Base-by-base conservation (phyloP, 1,140 invertebrate genomes). In the Cydia amplana region DNA sequence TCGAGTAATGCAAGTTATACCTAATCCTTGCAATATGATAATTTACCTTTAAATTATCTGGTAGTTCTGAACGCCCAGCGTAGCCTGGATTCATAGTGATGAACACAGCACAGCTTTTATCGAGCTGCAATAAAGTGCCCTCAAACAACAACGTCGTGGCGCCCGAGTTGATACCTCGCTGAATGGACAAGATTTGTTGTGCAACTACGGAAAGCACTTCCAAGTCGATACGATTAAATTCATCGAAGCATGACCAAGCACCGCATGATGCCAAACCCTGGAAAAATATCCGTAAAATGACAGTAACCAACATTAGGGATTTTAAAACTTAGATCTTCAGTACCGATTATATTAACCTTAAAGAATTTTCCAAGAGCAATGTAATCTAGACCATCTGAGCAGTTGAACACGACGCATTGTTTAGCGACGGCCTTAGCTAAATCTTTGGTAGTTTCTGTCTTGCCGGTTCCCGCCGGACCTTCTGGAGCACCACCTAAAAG, bases 1-100 rank as follows among this genome's bases (percentile, higher is more conserved):
- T 14, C 10, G 12, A 43, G 43, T 43, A 43, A 14, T 36, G 32
- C 28, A 36, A 36, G 32, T 36, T 9, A 46, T 28, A 28, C 28
- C 28, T 28, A 46, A 46, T 9, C 23, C 4, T 72, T 46, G 12
- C 46, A 72, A 46, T 14, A 32, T 40, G 28, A 75, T 25, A 25
- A 25, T 18, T 51, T 84, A 96, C 96, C 93, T 98, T 99, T n/a
- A 99, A 93, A 94, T 99, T 99, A 90, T 99, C 98, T 0, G 98
- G 98, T 28, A 99, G 92, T 87, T 99, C 97, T 0, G 97, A 97
- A 79, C 98, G 94, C 1, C 98, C 97, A 23, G 98, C 97, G 89
- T 99, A 98, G 75, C 97, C 97, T 10, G 98, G 98, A 93, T 98
- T 98, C 98, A 99, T 99, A 6, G 98, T 99, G 75, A 99, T 99